Base-by-base conservation (phyloP, 1,140 invertebrate species). In the Drosophila suzukii region DNA sequence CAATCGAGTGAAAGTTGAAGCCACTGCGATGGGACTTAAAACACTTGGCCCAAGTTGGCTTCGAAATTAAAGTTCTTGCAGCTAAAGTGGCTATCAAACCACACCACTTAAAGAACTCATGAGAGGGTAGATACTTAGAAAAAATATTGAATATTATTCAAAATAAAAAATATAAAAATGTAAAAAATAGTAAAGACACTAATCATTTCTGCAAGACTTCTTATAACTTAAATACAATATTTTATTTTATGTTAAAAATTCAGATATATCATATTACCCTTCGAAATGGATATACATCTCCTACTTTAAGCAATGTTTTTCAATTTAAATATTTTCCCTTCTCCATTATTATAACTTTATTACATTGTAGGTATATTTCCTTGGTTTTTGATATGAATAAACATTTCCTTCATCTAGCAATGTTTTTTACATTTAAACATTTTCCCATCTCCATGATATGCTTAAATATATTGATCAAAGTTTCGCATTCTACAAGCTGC, bases 1-100 rank as follows among this genome's bases (percentile, higher is more conserved):
- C 72, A 75, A 24, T 62, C 70, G 39, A 65, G 53, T 44, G 46
- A 75, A 74, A 75, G 60, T 57, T 17, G 49, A 58, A 57, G n/a
- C 8, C 27, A 10, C 50, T 50, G 30, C 44, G 6, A 60, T 38
- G 46, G 32, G 27, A 30, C 13, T 67, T 12, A 1, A 27, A 67
- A 30, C 36, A 54, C 30, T 68, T 66, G 6, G 12, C 1, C 12
- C 17, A 47, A 47, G 20, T 17, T 43, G 6, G 47, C 10, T 15
- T 2, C 7, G 8, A 17, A 51, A 34, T 30, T 32, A 34, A 32
- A 17, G n/a, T 61, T 41, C 5, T 11, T 20, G 3, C 1, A 4
- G 15, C 8, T 20, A 1, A 12, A 44, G 3, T 13, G 43, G 30
- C 7, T 12, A 20, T 51, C 13, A 30, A 49, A 27, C 6, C 6